phyloP scores from a whole-genome alignment of 2,797 vertebrate species.

The Pipistrellus nathusii region DNA sequence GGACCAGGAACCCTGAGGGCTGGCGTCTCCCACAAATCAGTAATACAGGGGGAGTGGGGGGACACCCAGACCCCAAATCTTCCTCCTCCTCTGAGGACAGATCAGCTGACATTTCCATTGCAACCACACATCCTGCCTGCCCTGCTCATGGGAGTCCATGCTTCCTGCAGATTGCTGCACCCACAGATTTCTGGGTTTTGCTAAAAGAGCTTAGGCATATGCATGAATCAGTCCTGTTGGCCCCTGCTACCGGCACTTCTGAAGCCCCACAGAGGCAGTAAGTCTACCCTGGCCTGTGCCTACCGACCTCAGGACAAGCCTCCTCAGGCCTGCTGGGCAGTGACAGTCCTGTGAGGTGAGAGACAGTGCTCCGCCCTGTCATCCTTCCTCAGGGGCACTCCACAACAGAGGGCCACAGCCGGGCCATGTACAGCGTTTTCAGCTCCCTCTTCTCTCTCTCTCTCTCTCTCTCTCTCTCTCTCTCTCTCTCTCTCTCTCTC shows the following conservation, averaged over 20 bases:
- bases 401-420: too few relatives aligned
- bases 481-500: too few relatives aligned
- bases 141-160: neutral
- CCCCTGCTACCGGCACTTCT: neutral
- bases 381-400: neutral
- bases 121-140: accelerated
- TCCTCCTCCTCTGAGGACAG: neutral
- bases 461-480: neutral
- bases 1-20: neutral
- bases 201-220: neutral
- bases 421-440: neutral
- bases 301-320: accelerated
- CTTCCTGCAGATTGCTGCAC: too few relatives aligned
- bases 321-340: too few relatives aligned
- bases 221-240: neutral
- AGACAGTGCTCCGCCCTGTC: neutral
- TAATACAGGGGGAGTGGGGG: accelerated
- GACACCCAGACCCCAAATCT: neutral
- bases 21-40: too few relatives aligned
- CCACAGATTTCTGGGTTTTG: neutral
- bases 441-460: neutral
- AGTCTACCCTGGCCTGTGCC: neutral
- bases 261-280: accelerated
- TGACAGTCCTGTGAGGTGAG: neutral
- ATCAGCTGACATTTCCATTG: neutral